phyloP scores from a whole-genome alignment of 2,888 invertebrate genomes.

The Zonitis immaculata region DNA sequence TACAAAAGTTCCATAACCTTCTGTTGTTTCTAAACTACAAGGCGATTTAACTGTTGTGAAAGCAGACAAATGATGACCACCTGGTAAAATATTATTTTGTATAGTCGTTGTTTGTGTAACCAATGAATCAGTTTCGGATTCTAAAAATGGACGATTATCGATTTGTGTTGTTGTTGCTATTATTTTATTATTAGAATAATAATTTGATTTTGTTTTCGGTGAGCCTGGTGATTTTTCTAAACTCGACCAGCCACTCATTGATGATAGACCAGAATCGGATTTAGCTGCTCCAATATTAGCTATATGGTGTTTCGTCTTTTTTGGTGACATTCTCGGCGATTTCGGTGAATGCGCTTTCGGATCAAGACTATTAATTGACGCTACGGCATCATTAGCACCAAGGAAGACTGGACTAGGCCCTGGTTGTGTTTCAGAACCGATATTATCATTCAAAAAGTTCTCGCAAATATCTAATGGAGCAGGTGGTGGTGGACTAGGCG shows the following conservation, averaged over 20 bases:
- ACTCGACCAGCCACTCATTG: slow-evolving; percentile 83
- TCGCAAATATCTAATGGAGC: slow-evolving; percentile 65
- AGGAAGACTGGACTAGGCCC: slow-evolving; percentile 49
- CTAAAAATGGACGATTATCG: slow-evolving; percentile 52
- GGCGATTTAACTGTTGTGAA: slow-evolving; percentile 55
- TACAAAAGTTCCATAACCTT: slow-evolving; percentile 52
- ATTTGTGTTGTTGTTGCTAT: slow-evolving; percentile 24
- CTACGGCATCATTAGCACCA: slow-evolving; percentile 40
- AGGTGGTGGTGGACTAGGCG: slow-evolving; percentile 76
- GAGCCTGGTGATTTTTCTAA: slow-evolving; percentile 81
- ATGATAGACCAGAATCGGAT: slow-evolving; percentile 81
- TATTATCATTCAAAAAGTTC: slow-evolving; percentile 44
- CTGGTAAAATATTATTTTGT: slow-evolving; percentile 42
- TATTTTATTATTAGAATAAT: slow-evolving; percentile 22
- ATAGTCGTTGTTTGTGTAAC: slow-evolving; percentile 38
- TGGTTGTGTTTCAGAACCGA: slow-evolving; percentile 32
- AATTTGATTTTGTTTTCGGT: slow-evolving; percentile 55
- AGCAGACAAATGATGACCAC: slow-evolving; percentile 53
- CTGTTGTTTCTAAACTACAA: slow-evolving; percentile 48
- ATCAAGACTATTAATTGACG: slow-evolving; percentile 43
- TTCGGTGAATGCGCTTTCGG: slow-evolving; percentile 65
- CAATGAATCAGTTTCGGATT: slow-evolving; percentile 55
- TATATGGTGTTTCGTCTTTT: slow-evolving; percentile 58
- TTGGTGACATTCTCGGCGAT: slow-evolving; percentile 68
- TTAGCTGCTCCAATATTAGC: slow-evolving; percentile 68